Percentiles rank a stretch among this genome's conserved stretches.
These are phyloP conservation scores for Papilio gigon DNA, from an alignment of 2,888 invertebrate species.

Conservation along the genomic window DNA sequence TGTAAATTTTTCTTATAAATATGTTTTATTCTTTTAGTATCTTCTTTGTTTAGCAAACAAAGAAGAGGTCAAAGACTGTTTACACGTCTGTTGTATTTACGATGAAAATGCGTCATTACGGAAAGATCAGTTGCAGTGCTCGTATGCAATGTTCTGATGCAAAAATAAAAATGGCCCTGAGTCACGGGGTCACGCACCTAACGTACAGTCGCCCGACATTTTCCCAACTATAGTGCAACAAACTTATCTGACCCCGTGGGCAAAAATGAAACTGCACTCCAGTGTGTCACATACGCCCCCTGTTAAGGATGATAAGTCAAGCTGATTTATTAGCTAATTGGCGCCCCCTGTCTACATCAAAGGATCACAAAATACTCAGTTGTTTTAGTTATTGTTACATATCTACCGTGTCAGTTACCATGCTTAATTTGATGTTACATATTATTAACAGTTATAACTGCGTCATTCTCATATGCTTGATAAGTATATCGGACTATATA, in stretches of 20 bases:
- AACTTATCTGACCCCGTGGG: background rate
- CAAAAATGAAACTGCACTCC: too few species aligned
- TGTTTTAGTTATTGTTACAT: too few species aligned
- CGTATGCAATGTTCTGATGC: background rate
- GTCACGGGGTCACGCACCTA: slow-evolving; percentile 31
- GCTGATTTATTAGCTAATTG: too few species aligned
- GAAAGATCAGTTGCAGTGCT: slow-evolving; percentile 22
- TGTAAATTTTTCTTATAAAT: too few species aligned
- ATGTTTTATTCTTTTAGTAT: background rate
- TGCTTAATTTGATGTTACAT: too few species aligned
- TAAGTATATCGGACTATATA: background rate
- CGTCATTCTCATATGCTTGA: too few species aligned
- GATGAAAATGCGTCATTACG: slow-evolving; percentile 16
- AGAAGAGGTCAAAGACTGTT: slow-evolving; percentile 6
- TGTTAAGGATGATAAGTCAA: too few species aligned
- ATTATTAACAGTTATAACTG: too few species aligned
- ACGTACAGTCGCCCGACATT: slow-evolving; percentile 1
- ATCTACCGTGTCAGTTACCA: too few species aligned
- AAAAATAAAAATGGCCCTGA: slow-evolving; percentile 31
- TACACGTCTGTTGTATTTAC: background rate
- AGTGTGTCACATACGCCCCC: too few species aligned
- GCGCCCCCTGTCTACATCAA: too few species aligned
- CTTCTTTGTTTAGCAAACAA: slow-evolving; percentile 15
- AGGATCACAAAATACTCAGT: too few species aligned
- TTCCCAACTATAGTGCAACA: background rate